These are phyloP conservation scores for Pangasius krempfi DNA, from an alignment of 2,797 vertebrate genomes.

Conservation along the genomic window DNA sequence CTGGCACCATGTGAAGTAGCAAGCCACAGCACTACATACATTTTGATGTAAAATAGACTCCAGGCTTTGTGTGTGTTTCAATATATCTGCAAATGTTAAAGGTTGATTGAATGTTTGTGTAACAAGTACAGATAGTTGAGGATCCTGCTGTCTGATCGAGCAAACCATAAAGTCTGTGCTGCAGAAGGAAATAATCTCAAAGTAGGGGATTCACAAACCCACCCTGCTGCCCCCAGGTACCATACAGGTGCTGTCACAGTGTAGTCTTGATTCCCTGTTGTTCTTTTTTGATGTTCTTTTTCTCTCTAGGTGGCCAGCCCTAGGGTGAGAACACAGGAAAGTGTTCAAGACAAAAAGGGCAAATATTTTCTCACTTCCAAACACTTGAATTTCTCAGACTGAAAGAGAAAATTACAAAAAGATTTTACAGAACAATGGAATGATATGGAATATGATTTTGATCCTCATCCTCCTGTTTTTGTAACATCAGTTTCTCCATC, in stretches of 20 bases:
- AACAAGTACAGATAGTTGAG: too few species aligned
- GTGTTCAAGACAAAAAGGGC: background rate
- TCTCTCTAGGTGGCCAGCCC: background rate
- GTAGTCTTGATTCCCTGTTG: too few species aligned
- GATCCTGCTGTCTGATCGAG: background rate
- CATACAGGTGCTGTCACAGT: too few species aligned
- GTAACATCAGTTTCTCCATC: background rate
- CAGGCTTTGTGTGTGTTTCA: too few species aligned
- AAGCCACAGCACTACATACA: too few species aligned
- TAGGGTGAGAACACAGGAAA: background rate
- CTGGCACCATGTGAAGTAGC: too few species aligned
- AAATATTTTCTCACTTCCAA: background rate
- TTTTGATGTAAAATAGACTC: too few species aligned
- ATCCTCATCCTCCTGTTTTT: background rate
- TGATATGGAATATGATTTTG: background rate
- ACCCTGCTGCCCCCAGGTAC: background rate
- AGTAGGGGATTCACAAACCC: background rate
- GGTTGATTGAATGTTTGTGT: too few species aligned
- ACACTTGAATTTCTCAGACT: background rate
- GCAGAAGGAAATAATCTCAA: background rate
- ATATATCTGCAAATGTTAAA: too few species aligned
- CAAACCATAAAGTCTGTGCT: background rate
- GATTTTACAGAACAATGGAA: slow-evolving; percentile 22
- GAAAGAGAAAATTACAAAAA: slow-evolving; percentile 22
- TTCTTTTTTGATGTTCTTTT: background rate